phyloP scores from a whole-genome alignment of 1,140 invertebrate species.

The Protaetia brevitarsis region DNA sequence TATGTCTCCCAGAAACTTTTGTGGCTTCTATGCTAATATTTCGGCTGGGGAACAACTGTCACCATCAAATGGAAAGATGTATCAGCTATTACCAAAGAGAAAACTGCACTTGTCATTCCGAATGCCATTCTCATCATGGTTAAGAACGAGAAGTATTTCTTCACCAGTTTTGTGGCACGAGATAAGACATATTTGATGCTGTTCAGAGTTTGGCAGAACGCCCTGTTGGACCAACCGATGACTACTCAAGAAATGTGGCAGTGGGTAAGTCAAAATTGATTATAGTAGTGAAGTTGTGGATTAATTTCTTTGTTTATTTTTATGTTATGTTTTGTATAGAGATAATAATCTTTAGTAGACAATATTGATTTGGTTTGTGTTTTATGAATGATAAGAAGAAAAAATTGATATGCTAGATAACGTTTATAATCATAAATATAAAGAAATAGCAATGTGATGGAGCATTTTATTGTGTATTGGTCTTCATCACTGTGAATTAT shows the following conservation, averaged over 20 bases:
- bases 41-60: constrained; percentile 87
- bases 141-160: constrained; percentile 83
- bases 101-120: constrained; percentile 89
- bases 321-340: no score
- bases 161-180: constrained; percentile 86
- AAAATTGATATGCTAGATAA: no score
- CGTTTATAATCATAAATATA: no score
- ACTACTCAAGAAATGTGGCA: constrained; percentile 86
- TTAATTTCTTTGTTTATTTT: no score
- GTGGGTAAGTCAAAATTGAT: constrained; percentile 63
- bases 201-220: constrained; percentile 94
- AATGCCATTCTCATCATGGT: constrained; percentile 90
- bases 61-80: constrained; percentile 84
- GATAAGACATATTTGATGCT: constrained; percentile 95
- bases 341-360: no score
- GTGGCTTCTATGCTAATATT: constrained; percentile 97
- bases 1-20: constrained; percentile 92
- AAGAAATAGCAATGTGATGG: no score
- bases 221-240: constrained; percentile 85
- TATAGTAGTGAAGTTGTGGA: no score
- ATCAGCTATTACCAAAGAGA: constrained; percentile 88
- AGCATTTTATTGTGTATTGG: no score
- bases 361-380: no score
- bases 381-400: no score
- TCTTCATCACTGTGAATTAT: no score